Conservation (phyloP, 2,888 invertebrate species). For the Microctonus hyperodae region DNA sequence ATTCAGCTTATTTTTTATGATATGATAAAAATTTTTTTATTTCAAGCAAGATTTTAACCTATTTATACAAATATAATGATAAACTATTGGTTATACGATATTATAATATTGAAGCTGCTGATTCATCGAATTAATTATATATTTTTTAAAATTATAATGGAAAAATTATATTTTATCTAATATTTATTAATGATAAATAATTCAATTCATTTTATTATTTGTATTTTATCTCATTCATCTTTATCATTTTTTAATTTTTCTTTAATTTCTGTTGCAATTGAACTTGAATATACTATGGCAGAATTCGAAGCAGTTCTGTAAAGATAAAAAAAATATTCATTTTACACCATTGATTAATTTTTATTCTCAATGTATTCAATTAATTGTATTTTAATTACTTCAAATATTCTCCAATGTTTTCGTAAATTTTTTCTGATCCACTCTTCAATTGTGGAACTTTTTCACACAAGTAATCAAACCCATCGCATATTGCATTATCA, state of each 20-base stretch:
- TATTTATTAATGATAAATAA: not conserved
- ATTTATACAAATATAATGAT: too few relatives aligned
- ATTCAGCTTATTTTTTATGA: too few relatives aligned
- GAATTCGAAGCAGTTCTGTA: slow-evolving; percentile 33
- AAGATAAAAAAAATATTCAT: not conserved
- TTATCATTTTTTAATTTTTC: slow-evolving; percentile 29
- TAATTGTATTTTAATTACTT: slow-evolving; percentile 45
- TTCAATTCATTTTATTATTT: slow-evolving; percentile 10
- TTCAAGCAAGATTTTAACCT: too few relatives aligned
- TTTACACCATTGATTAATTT: not conserved
- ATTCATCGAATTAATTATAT: too few relatives aligned
- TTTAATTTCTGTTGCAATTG: slow-evolving; percentile 28
- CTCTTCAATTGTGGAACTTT: slow-evolving; percentile 62
- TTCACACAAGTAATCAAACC: slow-evolving; percentile 62
- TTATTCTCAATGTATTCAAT: too few relatives aligned
- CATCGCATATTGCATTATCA: slow-evolving; percentile 56
- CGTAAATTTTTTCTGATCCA: slow-evolving; percentile 59
- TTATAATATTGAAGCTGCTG: too few relatives aligned
- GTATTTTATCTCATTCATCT: slow-evolving; percentile 16
- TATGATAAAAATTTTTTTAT: too few relatives aligned
- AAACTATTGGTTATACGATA: too few relatives aligned
- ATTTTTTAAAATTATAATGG: too few relatives aligned
- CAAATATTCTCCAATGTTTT: slow-evolving; percentile 42
- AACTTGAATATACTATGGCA: slow-evolving; percentile 34
- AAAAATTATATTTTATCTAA: too few relatives aligned